phyloP scores from a whole-genome alignment of 1,140 invertebrate genomes.

The Scylla paramamosain region DNA sequence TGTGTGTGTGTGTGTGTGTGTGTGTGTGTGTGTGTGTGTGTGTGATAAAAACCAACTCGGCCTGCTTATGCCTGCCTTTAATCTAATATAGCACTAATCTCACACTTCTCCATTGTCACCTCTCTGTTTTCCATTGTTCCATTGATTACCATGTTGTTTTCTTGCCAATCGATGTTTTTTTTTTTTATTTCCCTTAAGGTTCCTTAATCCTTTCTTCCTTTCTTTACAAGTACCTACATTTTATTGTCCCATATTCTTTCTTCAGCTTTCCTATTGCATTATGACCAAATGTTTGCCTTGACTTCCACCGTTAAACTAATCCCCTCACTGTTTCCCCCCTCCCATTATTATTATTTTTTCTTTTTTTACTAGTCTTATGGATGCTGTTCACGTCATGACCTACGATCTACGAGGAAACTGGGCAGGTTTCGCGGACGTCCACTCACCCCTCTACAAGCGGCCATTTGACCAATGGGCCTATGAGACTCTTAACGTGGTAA shows the following conservation, averaged over 20 bases:
- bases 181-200: no score
- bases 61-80: no score
- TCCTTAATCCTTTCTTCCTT: not conserved
- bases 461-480: constrained; percentile 76
- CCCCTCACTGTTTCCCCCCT: not conserved
- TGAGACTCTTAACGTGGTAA: constrained; percentile 78
- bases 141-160: not conserved
- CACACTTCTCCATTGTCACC: no score
- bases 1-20: no score
- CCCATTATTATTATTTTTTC: not conserved
- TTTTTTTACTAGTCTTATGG: constrained; percentile 79
- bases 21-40: no score
- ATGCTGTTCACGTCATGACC: constrained; percentile 82
- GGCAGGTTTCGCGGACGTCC: constrained; percentile 80
- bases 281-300: no score
- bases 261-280: no score
- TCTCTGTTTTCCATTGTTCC: not conserved
- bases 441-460: constrained; percentile 80
- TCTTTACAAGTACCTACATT: not conserved
- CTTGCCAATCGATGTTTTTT: not conserved
- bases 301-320: no score
- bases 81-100: no score
- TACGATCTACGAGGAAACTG: constrained; percentile 81
- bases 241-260: no score
- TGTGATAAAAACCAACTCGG: no score